Conservation (phyloP, 2,113 vertebrate genomes). For the Cephalopholis sonnerati region DNA sequence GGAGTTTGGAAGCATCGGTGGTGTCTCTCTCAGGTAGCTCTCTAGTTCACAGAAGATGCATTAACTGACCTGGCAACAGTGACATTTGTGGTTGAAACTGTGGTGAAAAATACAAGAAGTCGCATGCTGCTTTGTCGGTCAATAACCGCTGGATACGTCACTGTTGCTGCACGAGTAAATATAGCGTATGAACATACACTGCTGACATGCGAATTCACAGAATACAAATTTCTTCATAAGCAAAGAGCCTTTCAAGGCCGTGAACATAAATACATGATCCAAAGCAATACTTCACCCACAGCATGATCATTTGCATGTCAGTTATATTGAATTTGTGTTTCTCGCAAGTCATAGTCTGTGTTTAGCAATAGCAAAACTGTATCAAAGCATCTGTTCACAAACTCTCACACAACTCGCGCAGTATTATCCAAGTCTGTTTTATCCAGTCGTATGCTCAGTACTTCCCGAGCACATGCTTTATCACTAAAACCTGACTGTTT, state of each 20-base stretch:
- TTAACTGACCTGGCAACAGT: not conserved
- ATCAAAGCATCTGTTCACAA: too few species aligned
- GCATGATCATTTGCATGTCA: too few species aligned
- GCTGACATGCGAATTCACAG: not conserved
- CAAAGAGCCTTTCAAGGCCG: not conserved
- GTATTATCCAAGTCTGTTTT: too few species aligned
- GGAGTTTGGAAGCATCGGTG: conserved; percentile 88
- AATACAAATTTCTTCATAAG: not conserved
- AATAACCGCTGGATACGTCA: not conserved
- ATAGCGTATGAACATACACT: not conserved
- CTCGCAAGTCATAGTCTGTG: too few species aligned
- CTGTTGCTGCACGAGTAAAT: not conserved
- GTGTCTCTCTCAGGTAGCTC: conserved; percentile 85
- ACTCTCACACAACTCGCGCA: too few species aligned
- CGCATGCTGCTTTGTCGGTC: not conserved
- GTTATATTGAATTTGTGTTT: too few species aligned
- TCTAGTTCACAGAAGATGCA: not conserved
- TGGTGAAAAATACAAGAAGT: conserved; percentile 10
- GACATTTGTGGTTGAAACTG: conserved; percentile 1
- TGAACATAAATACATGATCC: not conserved
- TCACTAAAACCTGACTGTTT: too few species aligned
- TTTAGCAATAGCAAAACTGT: too few species aligned
- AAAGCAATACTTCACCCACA: too few species aligned
- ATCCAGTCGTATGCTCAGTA: too few species aligned
- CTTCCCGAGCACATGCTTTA: too few species aligned